Percentiles rank a stretch among this genome's conserved stretches.
Evolutionary conservation across 1,140 invertebrate genomes (phyloP).

Genomic region (Papilio helenus): DNA sequence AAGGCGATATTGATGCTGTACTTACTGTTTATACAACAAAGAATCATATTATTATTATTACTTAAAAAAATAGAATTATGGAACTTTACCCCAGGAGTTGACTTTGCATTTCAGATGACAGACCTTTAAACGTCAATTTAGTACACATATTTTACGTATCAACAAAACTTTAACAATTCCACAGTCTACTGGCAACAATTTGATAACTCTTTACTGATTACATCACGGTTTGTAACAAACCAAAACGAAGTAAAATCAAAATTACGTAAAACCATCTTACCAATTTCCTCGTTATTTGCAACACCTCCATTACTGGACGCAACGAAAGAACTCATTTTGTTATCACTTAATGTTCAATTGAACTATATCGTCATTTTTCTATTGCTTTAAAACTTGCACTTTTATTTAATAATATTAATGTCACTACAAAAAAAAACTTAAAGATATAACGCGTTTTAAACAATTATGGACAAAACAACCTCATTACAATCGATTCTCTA

Average conservation of each 20-base stretch:
- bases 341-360: conserved; percentile 36
- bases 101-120: no score
- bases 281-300: conserved; percentile 65
- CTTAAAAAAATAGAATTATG: no score
- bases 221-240: neutral
- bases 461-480: neutral
- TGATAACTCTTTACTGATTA: neutral
- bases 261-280: conserved; percentile 50
- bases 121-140: neutral
- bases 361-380: conserved; percentile 40
- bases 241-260: neutral
- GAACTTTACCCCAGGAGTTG: no score
- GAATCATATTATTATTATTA: no score
- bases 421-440: neutral
- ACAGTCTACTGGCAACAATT: neutral
- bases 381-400: conserved; percentile 39
- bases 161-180: neutral
- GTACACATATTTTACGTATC: no score
- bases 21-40: neutral
- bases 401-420: neutral
- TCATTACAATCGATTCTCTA: neutral
- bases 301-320: conserved; percentile 45
- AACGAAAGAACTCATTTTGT: conserved; percentile 64
- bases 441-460: neutral
- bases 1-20: no score